Evolutionary conservation across 2,797 vertebrate species (phyloP), one percentile per base, ranked within the genome.

Genomic region (Gymnoscopelus microlampas): DNA sequence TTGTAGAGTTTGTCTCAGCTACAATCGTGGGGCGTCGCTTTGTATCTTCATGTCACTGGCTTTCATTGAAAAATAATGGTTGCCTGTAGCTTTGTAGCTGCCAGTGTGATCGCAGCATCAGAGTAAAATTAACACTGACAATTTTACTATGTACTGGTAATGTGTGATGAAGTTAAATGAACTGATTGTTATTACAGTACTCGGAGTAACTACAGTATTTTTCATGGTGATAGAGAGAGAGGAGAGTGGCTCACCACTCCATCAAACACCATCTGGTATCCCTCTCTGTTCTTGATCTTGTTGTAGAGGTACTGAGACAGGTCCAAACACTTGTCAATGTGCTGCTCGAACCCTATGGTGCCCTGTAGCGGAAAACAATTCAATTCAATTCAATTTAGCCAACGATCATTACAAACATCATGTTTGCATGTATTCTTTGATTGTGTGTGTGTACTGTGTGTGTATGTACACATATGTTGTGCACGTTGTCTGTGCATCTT

Each of bases 311-410:
- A 99, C 83, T 97, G 96, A 58, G 98, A 96, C 82, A 99, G 78
- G 47, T 99, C 98, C 91, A 99, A 86, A 85, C 98, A 99, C 90
- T 94, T 98, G 93, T 99, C 97, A 80, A 99, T 95, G 91, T 99
- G 98, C 86, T 96, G 96, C 93, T 99, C 98, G 87, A 99, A 98
- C 61, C 98, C 98, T 23, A 96, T 93, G 29, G 98, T 99, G 67
- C 98, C 98, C 98, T 99, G 89, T 14, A 67, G 60, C 39, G 59
- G 24, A 12, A 15, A 35, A 63, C 7, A 56, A 44, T 44, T 44
- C 39, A 44, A 9, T 44, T 4, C 26, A 29, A 29, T 29, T 29
- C 60, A 60, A 39, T 39, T 39, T 47, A 3, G 60, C 0, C 32
- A 58, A 6, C 26, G 15, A 14, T 23, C 15, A 1, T 1, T 2